Base-by-base conservation (phyloP, 2,797 vertebrate species). In the Atherinosoma microstoma region DNA sequence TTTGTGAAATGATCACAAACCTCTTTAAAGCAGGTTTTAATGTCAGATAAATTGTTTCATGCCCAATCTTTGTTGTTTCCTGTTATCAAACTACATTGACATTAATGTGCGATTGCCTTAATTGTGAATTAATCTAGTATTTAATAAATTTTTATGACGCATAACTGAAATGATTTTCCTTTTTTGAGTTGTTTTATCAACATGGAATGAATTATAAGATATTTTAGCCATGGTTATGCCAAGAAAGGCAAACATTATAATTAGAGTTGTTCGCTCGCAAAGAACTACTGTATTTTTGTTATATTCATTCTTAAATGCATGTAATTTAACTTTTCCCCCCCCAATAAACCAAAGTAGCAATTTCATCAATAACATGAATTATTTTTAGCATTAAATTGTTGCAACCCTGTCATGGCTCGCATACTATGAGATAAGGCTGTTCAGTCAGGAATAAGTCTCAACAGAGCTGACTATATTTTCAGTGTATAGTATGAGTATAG, bases 21-120 rank as follows among this genome's bases (percentile, higher is more conserved):
- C 58, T 22, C 67, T 54, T 24, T 57, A 30, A 51, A 60, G 15
- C 22, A 32, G 24, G 38, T 68, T 57, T 64, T 6, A 42, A 30
- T 34, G 27, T 3, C 11, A 35, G 9, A 30, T n/a, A 45, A 18
- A 10, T 51, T 20, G 2, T 22, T 51, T 49, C 3, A 22, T 13
- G 15, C 13, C 22, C 5, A 54, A 29, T 13, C 6, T 27, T 56
- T 4, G 32, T 8, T 32, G 29, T 30, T 58, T 34, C 0, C 4
- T 58, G 30, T 20, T 18, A 32, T 34, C 4, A 34, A 58, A 34
- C 56, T n/a, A 11, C 9, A 20, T 38, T 35, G 13, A 60, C 2
- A 2, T 38, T 7, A 36, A 10, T 6, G n/a, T 24, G 58, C 16
- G n/a, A 60, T 36, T 8, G 7, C 15, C 27, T 18, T 9, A 3